Evolutionary conservation across 2,113 vertebrate species (phyloP).

Genomic region (Microtus montanus): DNA sequence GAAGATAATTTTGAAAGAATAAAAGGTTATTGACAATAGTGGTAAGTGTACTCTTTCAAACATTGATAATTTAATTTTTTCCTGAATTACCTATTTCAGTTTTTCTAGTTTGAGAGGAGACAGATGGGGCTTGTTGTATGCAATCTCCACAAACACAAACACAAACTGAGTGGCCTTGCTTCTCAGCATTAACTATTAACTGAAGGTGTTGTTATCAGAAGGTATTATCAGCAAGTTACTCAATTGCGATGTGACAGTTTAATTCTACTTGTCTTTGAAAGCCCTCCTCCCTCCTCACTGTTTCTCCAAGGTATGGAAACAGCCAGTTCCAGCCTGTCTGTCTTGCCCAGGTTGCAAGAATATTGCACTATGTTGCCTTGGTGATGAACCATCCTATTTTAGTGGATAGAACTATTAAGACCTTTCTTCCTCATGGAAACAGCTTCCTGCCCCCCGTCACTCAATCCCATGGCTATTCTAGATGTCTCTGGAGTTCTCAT

Average conservation of each 20-base stretch:
- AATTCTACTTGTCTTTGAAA: background rate
- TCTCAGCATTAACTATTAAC: slow-evolving; percentile 18
- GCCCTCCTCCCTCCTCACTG: background rate
- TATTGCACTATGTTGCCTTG: no score
- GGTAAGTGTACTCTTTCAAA: background rate
- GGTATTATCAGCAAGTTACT: background rate
- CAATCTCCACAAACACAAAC: background rate
- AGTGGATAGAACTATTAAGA: background rate
- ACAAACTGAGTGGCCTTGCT: background rate
- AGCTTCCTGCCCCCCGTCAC: background rate
- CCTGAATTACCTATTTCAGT: background rate
- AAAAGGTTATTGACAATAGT: background rate
- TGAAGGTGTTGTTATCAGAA: background rate
- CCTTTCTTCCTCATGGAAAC: background rate
- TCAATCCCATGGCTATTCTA: background rate
- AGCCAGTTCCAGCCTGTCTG: background rate
- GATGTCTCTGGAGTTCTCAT: background rate
- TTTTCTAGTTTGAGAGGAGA: background rate
- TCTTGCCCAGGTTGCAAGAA: background rate
- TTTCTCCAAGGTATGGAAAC: background rate
- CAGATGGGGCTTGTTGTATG: background rate
- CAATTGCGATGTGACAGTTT: background rate
- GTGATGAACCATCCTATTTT: background rate
- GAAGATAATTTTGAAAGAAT: background rate
- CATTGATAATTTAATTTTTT: background rate